Evolutionary conservation across 2,888 invertebrate species (phyloP).

Genomic region (Drosophila yooni): DNA sequence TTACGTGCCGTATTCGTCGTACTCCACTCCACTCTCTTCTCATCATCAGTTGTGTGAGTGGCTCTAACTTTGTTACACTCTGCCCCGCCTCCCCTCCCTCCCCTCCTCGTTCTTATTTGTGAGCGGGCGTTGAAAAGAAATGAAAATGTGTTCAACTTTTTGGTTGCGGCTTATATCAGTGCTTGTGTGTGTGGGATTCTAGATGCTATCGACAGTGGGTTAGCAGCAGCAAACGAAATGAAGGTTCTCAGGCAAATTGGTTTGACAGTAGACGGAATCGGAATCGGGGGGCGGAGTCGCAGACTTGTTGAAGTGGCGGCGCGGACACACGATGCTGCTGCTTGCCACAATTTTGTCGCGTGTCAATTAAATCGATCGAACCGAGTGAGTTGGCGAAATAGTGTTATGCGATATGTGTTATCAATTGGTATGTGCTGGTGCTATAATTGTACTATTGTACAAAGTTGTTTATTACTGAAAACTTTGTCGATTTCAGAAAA

Average conservation of each 20-base stretch:
- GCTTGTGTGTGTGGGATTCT: conserved; percentile 4
- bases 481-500: background rate
- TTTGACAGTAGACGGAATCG: conserved; percentile 5
- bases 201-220: conserved; percentile 10
- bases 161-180: conserved; percentile 23
- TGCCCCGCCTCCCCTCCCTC: background rate
- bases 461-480: background rate
- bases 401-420: conserved; percentile 13
- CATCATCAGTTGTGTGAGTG: conserved; percentile 28
- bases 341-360: conserved; percentile 13
- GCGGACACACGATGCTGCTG: conserved; percentile 2
- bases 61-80: conserved; percentile 54
- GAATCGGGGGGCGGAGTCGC: background rate
- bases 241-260: conserved; percentile 33
- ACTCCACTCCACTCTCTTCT: background rate
- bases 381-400: background rate
- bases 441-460: background rate
- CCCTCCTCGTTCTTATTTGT: conserved; percentile 7
- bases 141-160: conserved; percentile 69
- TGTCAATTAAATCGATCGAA: conserved; percentile 11
- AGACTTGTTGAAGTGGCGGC: conserved; percentile 13
- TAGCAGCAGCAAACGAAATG: conserved; percentile 14
- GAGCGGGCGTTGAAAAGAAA: conserved; percentile 63
- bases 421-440: background rate
- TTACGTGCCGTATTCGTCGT: conserved; percentile 57